Evolutionary conservation across 2,113 vertebrate species (phyloP).

Genomic region (Struthio camelus): DNA sequence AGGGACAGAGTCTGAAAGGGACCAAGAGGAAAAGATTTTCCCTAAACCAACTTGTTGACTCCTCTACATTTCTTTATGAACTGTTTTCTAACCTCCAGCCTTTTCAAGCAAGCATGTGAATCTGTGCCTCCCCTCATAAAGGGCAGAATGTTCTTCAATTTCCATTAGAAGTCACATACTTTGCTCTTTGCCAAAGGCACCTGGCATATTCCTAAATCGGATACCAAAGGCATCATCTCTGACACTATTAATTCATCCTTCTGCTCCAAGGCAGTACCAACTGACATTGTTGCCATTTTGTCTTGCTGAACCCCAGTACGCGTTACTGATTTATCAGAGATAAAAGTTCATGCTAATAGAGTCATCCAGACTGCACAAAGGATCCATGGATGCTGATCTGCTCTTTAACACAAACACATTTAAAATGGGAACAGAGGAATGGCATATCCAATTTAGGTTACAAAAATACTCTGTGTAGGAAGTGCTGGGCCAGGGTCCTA

Average conservation of each 20-base stretch:
- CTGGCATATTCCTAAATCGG: neutral
- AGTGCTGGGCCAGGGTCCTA: neutral
- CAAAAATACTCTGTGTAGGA: neutral
- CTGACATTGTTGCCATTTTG: neutral
- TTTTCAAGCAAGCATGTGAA: neutral
- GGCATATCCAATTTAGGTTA: neutral
- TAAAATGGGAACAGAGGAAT: neutral
- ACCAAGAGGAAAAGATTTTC: slow-evolving; percentile 6
- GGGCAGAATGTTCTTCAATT: neutral
- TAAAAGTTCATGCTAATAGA: neutral
- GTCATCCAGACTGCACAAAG: neutral
- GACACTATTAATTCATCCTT: neutral
- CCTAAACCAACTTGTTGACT: neutral
- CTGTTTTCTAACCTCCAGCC: neutral
- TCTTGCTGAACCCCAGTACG: neutral
- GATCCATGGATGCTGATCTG: neutral
- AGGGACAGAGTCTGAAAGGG: neutral
- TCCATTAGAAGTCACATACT: neutral
- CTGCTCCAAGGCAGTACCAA: neutral
- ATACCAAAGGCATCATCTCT: neutral
- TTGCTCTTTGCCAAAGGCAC: neutral
- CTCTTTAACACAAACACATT: neutral
- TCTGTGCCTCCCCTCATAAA: neutral
- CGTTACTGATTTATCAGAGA: neutral
- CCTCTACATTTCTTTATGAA: neutral